Evolutionary conservation across 1,140 invertebrate species (phyloP), one percentile per base, ranked within the genome.

Genomic region (Aphis craccivora): DNA sequence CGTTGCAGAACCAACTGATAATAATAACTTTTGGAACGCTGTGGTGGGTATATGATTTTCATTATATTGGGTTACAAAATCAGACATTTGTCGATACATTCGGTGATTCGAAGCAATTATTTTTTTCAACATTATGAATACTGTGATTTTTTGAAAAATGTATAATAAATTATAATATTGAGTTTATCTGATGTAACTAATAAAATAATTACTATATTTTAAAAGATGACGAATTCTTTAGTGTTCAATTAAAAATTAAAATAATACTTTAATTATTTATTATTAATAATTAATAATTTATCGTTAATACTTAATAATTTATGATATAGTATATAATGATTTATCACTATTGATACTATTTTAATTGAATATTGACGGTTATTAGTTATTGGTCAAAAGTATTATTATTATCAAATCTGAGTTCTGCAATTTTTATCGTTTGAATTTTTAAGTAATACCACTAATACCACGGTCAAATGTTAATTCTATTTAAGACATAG

Each of bases 1-100:
- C 11, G 96, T 95, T 48, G 97, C 98, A 37, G 98, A 98, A 11
- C 98, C 98, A 2, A 97, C 95, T 18, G 97, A 96, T 20, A 99
- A 96, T 22, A 98, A 94, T 1, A 96, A 94, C 95, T 96, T 97
- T 95, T 99, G 98, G 94, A 99, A 96, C 18, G 95, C 37, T 87
- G 96, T 97, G 45, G 97, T 97, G 45, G 96, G 95, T 93, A 99
- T 97, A 95, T 97, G 97, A 94, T 97, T 96, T 94, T 95, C 95
- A 91, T 96, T 94, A 94, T 95, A 96, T 94, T 96, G 95, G 92
- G 95, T 94, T 93, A 95, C 94, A 94, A 96, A 97, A 40, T 94
- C 84, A 51, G 89, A 94, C 45, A 55, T 40, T 0, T 55, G 37
- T 30, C 91, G 14, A 23, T 83, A 14, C 8, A 35, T 30, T 35